Conservation (phyloP, 1,140 invertebrate species). For the Tribolium madens region DNA sequence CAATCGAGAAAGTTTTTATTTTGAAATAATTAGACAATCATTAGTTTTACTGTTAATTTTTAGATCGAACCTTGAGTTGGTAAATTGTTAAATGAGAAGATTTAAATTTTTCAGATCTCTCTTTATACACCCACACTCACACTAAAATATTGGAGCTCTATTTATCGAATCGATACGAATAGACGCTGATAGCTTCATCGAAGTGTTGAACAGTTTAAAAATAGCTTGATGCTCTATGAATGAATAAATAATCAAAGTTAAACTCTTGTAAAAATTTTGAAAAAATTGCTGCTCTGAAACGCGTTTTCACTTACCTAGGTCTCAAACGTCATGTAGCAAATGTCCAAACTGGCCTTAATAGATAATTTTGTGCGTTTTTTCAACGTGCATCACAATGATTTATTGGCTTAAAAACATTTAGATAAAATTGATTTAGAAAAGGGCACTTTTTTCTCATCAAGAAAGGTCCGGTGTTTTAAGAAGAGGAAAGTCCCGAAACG, state of each 20-base stretch:
- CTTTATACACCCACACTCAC: too few species aligned
- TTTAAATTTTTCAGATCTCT: too few species aligned
- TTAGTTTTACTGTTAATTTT: too few species aligned
- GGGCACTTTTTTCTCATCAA: constrained; percentile 24
- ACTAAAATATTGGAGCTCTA: background rate
- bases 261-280: background rate
- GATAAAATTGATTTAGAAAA: constrained; percentile 5
- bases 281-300: background rate
- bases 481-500: background rate
- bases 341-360: background rate
- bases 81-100: too few species aligned
- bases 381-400: constrained; percentile 10
- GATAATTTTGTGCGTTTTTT: constrained; percentile 2
- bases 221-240: background rate
- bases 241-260: background rate
- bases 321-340: constrained; percentile 13
- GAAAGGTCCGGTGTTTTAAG: background rate
- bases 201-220: background rate
- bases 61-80: too few species aligned
- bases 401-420: background rate
- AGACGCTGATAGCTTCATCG: background rate
- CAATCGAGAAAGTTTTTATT: too few species aligned
- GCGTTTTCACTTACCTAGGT: constrained; percentile 3
- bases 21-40: too few species aligned
- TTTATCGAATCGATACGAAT: background rate